Percentiles rank a stretch among this genome's conserved stretches.
These are phyloP conservation scores for Oreochromis mossambicus DNA, from an alignment of 2,797 vertebrate genomes.

Conservation along the genomic window DNA sequence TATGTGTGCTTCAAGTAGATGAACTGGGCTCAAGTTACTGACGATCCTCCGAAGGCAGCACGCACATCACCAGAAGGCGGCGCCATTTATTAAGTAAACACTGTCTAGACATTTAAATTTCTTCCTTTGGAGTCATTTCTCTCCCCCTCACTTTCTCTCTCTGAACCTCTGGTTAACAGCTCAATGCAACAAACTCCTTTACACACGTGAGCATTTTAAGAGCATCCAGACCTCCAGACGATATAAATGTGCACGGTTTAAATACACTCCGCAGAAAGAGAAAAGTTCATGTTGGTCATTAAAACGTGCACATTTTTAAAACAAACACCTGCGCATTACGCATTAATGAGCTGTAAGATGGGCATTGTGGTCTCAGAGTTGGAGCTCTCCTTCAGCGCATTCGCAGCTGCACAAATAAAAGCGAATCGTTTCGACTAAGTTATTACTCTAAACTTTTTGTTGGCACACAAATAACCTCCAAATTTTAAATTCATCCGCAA, in stretches of 20 bases:
- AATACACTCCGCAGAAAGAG: background rate
- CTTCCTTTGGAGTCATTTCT: background rate
- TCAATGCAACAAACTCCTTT: background rate
- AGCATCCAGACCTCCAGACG: background rate
- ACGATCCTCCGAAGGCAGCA: background rate
- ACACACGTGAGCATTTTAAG: background rate
- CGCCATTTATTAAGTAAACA: conserved; percentile 68
- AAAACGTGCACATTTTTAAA: background rate
- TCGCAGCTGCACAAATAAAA: background rate
- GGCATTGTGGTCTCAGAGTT: background rate
- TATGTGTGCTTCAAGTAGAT: background rate
- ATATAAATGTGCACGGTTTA: background rate
- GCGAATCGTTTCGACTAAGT: background rate
- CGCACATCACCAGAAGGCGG: conserved; percentile 58
- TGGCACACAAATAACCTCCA: background rate
- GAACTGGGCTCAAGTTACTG: background rate
- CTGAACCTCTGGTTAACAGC: conserved; percentile 13
- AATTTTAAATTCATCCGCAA: conserved; percentile 10
- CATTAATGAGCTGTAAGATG: background rate
- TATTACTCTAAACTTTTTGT: background rate
- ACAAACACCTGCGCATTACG: background rate
- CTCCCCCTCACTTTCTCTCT: background rate
- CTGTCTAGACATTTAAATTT: conserved; percentile 44
- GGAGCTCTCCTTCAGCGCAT: background rate
- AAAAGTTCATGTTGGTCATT: background rate